A percentile compares a stretch with the other conserved stretches of the same genome.
Conservation (phyloP, 1,140 invertebrate genomes). For the Latrodectus geometricus region DNA sequence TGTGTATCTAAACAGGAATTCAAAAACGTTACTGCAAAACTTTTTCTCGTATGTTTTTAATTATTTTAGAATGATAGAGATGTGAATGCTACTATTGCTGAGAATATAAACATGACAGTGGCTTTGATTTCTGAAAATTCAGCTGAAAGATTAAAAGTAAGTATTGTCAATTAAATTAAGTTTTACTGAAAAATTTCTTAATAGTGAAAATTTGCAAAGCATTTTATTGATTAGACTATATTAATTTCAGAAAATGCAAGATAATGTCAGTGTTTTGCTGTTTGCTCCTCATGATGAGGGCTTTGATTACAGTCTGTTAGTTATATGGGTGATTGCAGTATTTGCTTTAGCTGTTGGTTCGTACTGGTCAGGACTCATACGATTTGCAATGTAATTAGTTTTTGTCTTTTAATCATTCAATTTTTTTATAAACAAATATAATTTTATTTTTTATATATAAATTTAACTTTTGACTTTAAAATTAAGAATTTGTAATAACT, state of each 20-base stretch:
- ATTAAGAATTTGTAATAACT: no score
- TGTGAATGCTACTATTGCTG: slow-evolving; percentile 28
- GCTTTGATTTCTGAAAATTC: slow-evolving; percentile 52
- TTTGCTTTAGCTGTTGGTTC: slow-evolving; percentile 69
- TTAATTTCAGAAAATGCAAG: slow-evolving; percentile 62
- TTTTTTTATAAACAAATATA: no score
- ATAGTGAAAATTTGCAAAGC: no score
- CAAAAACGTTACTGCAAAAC: no score
- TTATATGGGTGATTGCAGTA: slow-evolving; percentile 70
- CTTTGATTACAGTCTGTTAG: slow-evolving; percentile 69
- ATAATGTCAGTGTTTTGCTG: slow-evolving; percentile 63
- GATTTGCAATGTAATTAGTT: slow-evolving; percentile 64
- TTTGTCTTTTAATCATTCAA: no score
- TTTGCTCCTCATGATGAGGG: slow-evolving; percentile 62
- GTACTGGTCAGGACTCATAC: slow-evolving; percentile 69
- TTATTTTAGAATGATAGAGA: slow-evolving; percentile 9
- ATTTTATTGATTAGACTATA: background rate
- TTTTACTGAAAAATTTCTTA: background rate
- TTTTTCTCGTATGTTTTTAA: background rate
- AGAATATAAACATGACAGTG: slow-evolving; percentile 49
- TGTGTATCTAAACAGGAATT: no score
- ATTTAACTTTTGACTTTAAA: no score
- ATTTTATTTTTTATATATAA: no score
- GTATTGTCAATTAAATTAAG: background rate
- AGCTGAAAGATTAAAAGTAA: slow-evolving; percentile 35